These are phyloP conservation scores for Drosophila anomalata DNA, from an alignment of 2,888 invertebrate species.

Conservation along the genomic window DNA sequence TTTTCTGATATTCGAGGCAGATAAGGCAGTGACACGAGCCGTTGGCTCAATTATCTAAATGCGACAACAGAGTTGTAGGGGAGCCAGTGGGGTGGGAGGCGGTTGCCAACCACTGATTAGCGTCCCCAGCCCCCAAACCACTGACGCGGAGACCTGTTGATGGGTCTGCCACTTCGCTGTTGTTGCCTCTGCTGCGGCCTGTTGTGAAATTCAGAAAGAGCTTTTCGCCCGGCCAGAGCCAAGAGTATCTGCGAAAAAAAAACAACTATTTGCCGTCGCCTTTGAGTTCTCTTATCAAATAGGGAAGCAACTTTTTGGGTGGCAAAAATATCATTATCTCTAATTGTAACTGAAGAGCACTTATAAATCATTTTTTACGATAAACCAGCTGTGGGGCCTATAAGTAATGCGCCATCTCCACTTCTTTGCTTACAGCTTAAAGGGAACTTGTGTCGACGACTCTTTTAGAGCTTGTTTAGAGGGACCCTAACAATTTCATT, in stretches of 20 bases:
- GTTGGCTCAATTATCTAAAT: conserved; percentile 55
- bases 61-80: conserved; percentile 14
- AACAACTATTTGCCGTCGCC: not conserved
- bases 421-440: conserved; percentile 77
- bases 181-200: conserved; percentile 55
- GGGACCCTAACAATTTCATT: conserved; percentile 82
- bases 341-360: conserved; percentile 25
- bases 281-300: conserved; percentile 26
- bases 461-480: conserved; percentile 81
- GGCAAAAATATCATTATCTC: conserved; percentile 19
- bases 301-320: conserved; percentile 32
- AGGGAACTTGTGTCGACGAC: conserved; percentile 80
- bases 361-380: conserved; percentile 4
- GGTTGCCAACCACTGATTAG: conserved; percentile 65
- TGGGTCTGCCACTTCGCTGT: conserved; percentile 33
- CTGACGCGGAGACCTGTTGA: conserved; percentile 40
- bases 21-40: conserved; percentile 30
- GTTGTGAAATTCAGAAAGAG: conserved; percentile 64
- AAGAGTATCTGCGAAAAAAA: not conserved
- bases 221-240: conserved; percentile 40
- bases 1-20: conserved; percentile 53
- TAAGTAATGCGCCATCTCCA: conserved; percentile 43
- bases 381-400: conserved; percentile 23
- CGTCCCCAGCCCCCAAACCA: not conserved
- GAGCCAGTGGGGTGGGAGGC: conserved; percentile 2